phyloP scores from a whole-genome alignment of 2,888 invertebrate species.

The Zhengitettix transpicula region DNA sequence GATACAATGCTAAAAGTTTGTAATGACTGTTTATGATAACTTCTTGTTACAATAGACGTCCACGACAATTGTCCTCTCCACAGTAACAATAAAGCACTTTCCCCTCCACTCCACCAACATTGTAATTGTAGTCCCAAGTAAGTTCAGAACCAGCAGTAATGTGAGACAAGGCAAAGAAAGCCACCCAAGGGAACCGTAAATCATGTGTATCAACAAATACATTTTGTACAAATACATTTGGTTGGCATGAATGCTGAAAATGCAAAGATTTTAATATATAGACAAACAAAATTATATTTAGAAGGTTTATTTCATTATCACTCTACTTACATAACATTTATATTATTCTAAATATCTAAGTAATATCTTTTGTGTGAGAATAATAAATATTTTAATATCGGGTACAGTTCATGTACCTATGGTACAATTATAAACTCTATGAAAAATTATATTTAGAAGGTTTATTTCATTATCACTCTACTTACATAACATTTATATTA shows the following conservation, averaged over 20 bases:
- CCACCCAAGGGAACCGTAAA: conserved; percentile 85
- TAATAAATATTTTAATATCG: too few species aligned
- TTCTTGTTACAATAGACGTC: conserved; percentile 45
- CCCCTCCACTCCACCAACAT: conserved; percentile 83
- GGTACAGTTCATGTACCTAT: too few species aligned
- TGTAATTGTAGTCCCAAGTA: conserved; percentile 97
- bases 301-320: too few species aligned
- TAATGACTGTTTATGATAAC: too few species aligned
- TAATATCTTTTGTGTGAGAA: too few species aligned
- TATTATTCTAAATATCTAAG: too few species aligned
- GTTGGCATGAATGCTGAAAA: conserved; percentile 75
- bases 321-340: too few species aligned
- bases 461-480: too few species aligned
- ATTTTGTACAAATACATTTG: conserved; percentile 95
- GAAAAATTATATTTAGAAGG: too few species aligned
- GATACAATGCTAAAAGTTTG: too few species aligned
- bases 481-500: neutral
- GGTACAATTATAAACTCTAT: too few species aligned
- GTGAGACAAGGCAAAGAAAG: conserved; percentile 68
- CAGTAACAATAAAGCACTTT: conserved; percentile 84
- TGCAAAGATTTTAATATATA: neutral
- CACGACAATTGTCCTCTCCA: conserved; percentile 70
- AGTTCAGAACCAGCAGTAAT: conserved; percentile 85
- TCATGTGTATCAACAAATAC: conserved; percentile 98
- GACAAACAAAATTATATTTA: too few species aligned